These are phyloP conservation scores for Acanthopagrus latus DNA, from an alignment of 2,797 vertebrate species.

Conservation along the genomic window DNA sequence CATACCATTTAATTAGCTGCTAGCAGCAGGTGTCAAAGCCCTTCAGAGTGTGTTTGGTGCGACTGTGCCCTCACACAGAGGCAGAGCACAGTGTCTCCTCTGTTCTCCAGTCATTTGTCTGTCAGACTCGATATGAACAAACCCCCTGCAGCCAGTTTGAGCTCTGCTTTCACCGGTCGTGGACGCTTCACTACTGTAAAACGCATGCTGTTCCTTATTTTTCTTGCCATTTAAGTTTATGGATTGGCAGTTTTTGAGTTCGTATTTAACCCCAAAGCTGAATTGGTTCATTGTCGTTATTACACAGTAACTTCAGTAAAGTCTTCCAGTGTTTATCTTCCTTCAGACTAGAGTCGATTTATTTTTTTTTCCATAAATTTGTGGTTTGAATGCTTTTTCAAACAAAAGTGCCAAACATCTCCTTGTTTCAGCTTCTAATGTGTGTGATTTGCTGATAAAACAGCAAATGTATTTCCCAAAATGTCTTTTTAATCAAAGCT, in stretches of 20 bases:
- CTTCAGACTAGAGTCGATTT: not conserved
- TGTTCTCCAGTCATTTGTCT: constrained; percentile 72
- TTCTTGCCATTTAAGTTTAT: constrained; percentile 22
- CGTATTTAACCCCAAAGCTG: not conserved
- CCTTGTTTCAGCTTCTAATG: not conserved
- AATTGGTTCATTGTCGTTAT: not conserved
- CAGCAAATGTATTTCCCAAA: not conserved
- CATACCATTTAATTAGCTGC: constrained; percentile 83
- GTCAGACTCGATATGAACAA: constrained; percentile 74
- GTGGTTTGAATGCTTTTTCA: not conserved
- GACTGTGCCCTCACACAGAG: constrained; percentile 74
- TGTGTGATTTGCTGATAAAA: not conserved
- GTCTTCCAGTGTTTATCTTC: not conserved
- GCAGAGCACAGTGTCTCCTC: constrained; percentile 75
- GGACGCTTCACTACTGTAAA: constrained; percentile 5
- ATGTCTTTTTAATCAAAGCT: not conserved
- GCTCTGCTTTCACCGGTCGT: constrained; percentile 32
- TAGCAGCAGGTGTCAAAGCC: constrained; percentile 85
- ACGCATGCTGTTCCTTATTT: constrained; percentile 7
- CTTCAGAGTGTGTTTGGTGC: constrained; percentile 68
- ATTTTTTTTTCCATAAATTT: too few species aligned
- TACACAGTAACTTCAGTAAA: not conserved
- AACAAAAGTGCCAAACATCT: not conserved
- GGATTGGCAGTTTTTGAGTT: not conserved
- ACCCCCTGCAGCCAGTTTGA: constrained; percentile 62